Percentiles rank a stretch among this genome's conserved stretches.
Conservation (phyloP, 2,113 vertebrate genomes). For the Felis chaus region DNA sequence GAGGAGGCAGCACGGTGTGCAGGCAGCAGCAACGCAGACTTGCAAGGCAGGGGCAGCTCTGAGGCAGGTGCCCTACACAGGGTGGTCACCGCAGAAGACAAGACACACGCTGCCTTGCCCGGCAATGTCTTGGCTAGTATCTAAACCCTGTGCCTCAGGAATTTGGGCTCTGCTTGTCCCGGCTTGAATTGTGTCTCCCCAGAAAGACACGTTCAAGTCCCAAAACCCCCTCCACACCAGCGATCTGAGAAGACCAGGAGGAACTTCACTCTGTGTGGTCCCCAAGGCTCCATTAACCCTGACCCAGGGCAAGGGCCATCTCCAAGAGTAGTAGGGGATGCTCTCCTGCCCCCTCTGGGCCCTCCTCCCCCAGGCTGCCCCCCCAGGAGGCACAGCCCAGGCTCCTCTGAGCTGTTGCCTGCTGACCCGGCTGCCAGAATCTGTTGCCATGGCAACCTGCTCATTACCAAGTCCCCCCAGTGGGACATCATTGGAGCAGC, state of each 20-base stretch:
- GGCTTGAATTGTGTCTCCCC: background rate
- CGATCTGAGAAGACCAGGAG: background rate
- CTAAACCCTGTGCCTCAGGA: background rate
- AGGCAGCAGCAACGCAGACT: rapidly evolving
- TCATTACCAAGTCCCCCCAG: background rate
- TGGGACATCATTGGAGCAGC: background rate
- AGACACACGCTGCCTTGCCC: background rate
- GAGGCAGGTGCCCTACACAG: too few species aligned
- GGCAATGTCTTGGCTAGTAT: rapidly evolving
- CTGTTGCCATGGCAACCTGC: background rate
- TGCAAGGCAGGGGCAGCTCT: background rate
- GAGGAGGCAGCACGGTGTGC: background rate
- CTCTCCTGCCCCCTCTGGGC: rapidly evolving
- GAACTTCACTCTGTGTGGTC: background rate
- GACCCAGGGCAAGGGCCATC: background rate
- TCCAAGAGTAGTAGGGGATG: background rate
- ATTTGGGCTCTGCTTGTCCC: background rate
- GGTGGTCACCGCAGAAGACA: background rate
- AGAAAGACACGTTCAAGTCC: background rate
- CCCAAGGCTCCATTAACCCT: background rate
- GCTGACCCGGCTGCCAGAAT: background rate
- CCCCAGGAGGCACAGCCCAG: background rate
- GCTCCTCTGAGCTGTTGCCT: background rate
- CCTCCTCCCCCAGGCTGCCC: background rate
- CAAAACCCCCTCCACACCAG: too few species aligned